Conservation (phyloP, 1,140 invertebrate species). For the Pissodes strobi region DNA sequence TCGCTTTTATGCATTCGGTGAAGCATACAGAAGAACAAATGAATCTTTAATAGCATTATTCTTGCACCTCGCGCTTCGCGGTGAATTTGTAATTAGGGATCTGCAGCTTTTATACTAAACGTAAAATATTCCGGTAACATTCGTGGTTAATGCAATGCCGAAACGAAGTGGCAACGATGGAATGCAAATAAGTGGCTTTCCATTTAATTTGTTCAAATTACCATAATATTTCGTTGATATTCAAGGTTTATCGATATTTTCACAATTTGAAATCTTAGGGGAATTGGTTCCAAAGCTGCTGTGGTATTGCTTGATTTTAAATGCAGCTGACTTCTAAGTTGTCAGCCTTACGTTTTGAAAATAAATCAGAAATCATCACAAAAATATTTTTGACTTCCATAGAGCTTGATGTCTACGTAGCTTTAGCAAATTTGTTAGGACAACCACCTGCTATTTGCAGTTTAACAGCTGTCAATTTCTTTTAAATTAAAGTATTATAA, state of each 20-base stretch:
- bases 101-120: slow-evolving; percentile 8
- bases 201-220: slow-evolving; percentile 1
- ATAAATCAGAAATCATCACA: no score
- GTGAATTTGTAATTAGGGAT: slow-evolving; percentile 24
- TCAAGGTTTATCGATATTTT: background rate
- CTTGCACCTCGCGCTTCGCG: slow-evolving; percentile 20
- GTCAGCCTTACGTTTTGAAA: no score
- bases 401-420: no score
- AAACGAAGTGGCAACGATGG: background rate
- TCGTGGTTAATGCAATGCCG: background rate
- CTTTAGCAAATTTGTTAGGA: no score
- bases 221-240: background rate
- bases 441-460: no score
- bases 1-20: slow-evolving; percentile 24
- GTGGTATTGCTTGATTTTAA: no score
- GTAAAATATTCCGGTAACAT: slow-evolving; percentile 4
- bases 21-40: slow-evolving; percentile 29
- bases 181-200: slow-evolving; percentile 1
- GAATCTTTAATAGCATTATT: slow-evolving; percentile 30
- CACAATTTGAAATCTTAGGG: background rate
- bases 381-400: no score
- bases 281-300: no score
- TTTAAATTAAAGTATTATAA: no score
- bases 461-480: no score
- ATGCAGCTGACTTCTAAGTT: no score